Evolutionary conservation across 2,888 invertebrate species (phyloP).

Genomic region (Adelphocoris suturalis): DNA sequence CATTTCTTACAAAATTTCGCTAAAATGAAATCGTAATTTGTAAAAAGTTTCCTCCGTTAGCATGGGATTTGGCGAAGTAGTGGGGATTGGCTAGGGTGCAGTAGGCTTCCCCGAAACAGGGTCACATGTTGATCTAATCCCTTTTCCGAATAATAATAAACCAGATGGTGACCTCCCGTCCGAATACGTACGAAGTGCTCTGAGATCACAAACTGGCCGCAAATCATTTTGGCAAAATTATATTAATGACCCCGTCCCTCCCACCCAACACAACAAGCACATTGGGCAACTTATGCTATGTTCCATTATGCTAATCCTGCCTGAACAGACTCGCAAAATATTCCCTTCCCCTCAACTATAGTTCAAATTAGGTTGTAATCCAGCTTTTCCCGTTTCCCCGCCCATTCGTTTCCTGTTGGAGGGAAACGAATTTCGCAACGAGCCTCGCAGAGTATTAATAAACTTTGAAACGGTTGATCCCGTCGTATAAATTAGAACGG

Average conservation of each 20-base stretch:
- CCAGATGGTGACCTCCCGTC: constrained; percentile 24
- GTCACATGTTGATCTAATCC: constrained; percentile 41
- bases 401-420: constrained; percentile 18
- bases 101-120: background rate
- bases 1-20: too few species aligned
- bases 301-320: constrained; percentile 17
- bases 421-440: background rate
- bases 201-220: constrained; percentile 19
- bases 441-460: constrained; percentile 40
- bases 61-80: too few species aligned
- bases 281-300: background rate
- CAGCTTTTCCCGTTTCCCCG: constrained; percentile 30
- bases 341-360: constrained; percentile 28
- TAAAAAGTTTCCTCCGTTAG: too few species aligned
- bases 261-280: background rate
- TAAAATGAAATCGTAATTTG: too few species aligned
- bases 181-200: background rate
- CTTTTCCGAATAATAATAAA: constrained; percentile 4
- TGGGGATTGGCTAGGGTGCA: background rate
- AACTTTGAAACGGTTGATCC: constrained; percentile 59
- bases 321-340: background rate
- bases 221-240: constrained; percentile 35
- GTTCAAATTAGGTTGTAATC: constrained; percentile 46
- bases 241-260: constrained; percentile 6
- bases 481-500: constrained; percentile 56